Evolutionary conservation across 1,140 invertebrate genomes (phyloP).

Genomic region (Bombus waltoni): DNA sequence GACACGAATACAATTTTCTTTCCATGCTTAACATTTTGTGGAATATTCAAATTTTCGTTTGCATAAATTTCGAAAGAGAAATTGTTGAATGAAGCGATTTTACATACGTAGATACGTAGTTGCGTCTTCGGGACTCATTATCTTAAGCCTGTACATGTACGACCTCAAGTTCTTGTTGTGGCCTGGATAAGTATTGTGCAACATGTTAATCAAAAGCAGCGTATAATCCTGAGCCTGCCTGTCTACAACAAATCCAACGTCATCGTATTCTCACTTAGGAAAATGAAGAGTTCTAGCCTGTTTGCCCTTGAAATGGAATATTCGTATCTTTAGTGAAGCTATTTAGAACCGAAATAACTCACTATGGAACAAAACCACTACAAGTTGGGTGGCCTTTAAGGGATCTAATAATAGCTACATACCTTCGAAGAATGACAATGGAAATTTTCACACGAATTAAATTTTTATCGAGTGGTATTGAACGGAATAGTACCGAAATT

Average conservation of each 20-base stretch:
- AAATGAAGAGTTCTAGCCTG: background rate
- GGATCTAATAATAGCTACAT: slow-evolving; percentile 7
- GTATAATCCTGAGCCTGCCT: background rate
- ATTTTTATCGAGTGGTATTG: background rate
- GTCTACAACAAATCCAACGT: background rate
- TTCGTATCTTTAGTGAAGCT: background rate
- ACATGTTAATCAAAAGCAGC: slow-evolving; percentile 9
- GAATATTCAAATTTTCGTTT: background rate
- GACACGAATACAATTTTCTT: no score
- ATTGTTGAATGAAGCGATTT: background rate
- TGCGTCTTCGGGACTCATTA: background rate
- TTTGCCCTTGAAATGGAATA: slow-evolving; percentile 25
- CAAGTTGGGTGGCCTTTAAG: background rate
- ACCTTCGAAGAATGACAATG: background rate
- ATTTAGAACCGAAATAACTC: slow-evolving; percentile 35
- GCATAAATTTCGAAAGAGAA: background rate
- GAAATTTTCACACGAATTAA: background rate
- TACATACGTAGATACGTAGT: background rate
- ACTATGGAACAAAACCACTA: background rate
- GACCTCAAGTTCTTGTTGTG: background rate
- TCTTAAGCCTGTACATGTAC: background rate
- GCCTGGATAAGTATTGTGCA: slow-evolving; percentile 10
- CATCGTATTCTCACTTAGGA: slow-evolving; percentile 15
- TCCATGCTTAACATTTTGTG: background rate
- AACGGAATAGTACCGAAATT: background rate